These are phyloP conservation scores for Polypterus senegalus DNA, from an alignment of 2,113 vertebrate genomes.

Conservation along the genomic window DNA sequence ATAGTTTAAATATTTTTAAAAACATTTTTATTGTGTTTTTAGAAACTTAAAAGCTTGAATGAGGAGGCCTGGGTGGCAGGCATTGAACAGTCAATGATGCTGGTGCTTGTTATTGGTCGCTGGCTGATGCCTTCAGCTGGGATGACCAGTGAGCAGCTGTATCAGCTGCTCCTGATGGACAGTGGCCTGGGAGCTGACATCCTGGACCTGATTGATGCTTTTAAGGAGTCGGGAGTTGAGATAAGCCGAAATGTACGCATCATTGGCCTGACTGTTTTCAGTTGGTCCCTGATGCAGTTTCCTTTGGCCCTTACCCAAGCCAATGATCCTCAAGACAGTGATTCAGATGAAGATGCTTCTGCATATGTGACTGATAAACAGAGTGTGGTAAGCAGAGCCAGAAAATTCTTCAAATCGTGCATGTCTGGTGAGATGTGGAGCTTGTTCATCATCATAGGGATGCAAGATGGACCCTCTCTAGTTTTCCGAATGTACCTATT, in stretches of 20 bases:
- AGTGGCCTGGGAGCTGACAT: conserved; percentile 18
- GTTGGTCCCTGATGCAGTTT: conserved; percentile 15
- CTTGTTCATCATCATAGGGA: conserved; percentile 3
- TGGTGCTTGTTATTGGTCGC: conserved; percentile 11
- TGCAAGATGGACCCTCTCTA: conserved; percentile 18
- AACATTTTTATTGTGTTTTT: too few relatives aligned
- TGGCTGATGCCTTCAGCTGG: conserved; percentile 17
- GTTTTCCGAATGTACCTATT: conserved; percentile 14
- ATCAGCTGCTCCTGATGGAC: conserved; percentile 13
- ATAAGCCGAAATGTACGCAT: conserved; percentile 8
- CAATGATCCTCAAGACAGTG: neutral
- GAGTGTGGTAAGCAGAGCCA: neutral
- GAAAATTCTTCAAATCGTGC: neutral
- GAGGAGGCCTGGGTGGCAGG: neutral
- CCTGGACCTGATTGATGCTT: conserved; percentile 11
- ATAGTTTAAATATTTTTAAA: too few relatives aligned
- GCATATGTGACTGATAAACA: neutral
- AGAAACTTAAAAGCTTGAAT: neutral
- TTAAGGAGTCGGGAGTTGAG: conserved; percentile 11
- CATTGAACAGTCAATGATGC: conserved; percentile 16
- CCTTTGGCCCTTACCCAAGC: conserved; percentile 15
- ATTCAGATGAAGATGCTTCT: too few relatives aligned
- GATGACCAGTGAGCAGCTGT: conserved; percentile 13
- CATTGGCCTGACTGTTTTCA: conserved; percentile 11
- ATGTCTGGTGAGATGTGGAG: conserved; percentile 12